Conservation (phyloP, 2,888 invertebrate species). For the Lepidochrysops patricia region DNA sequence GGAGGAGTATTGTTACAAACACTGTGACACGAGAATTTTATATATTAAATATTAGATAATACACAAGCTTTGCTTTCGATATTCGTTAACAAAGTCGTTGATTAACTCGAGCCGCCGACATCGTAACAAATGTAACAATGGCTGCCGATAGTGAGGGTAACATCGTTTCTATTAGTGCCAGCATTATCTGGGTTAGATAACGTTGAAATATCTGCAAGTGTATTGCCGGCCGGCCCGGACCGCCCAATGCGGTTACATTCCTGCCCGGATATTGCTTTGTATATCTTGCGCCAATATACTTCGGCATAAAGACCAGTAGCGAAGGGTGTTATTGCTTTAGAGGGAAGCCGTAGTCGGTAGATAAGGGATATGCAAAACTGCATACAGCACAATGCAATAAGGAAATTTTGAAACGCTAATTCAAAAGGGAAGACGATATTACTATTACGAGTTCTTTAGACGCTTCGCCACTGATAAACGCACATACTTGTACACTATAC, state of each 20-base stretch:
- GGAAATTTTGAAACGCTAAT: no score
- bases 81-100: background rate
- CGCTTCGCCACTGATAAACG: no score
- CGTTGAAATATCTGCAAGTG: slow-evolving; percentile 22
- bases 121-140: slow-evolving; percentile 2
- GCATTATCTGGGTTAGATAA: slow-evolving; percentile 22
- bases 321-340: no score
- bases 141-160: background rate
- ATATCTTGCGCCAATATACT: slow-evolving; percentile 6
- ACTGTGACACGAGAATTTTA: no score
- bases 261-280: slow-evolving; percentile 8
- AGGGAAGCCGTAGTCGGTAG: no score
- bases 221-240: slow-evolving; percentile 12
- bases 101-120: background rate
- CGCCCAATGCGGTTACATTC: slow-evolving; percentile 11
- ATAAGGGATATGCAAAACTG: no score
- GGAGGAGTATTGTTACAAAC: no score
- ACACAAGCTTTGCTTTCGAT: background rate
- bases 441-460: no score
- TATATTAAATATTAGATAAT: no score
- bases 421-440: no score
- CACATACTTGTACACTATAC: no score
- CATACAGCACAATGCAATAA: no score
- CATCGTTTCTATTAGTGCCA: slow-evolving; percentile 23
- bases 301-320: background rate